Conservation (phyloP, 2,797 vertebrate genomes). For the Muscicapa striata region DNA sequence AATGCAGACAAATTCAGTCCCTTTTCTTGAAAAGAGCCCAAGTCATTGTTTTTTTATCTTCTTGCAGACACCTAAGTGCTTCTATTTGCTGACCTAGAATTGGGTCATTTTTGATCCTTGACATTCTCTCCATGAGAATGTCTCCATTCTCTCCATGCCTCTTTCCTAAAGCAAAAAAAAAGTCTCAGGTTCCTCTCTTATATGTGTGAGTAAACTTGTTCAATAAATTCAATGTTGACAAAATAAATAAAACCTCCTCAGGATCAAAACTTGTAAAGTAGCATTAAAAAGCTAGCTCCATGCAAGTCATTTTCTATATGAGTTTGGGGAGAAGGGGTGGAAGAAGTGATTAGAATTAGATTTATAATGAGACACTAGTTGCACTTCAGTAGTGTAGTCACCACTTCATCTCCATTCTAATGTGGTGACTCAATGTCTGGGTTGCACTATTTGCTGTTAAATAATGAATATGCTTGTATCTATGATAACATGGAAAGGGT, state of each 20-base stretch:
- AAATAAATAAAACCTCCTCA: not conserved
- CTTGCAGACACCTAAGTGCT: not conserved
- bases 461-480: constrained; percentile 23
- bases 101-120: not conserved
- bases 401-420: not conserved
- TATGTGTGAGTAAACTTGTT: not conserved
- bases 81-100: not conserved
- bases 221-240: not conserved
- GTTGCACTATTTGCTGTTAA: constrained; percentile 24
- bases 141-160: too few relatives aligned
- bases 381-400: not conserved
- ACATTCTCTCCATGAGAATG: not conserved
- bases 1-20: not conserved
- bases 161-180: not conserved
- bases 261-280: not conserved
- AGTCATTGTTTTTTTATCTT: not conserved
- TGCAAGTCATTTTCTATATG: not conserved
- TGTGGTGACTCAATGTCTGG: constrained; percentile 17
- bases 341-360: not conserved
- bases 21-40: not conserved
- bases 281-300: not conserved
- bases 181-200: not conserved
- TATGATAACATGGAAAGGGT: not conserved
- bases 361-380: not conserved
- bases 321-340: not conserved